Percentiles rank a stretch among this genome's conserved stretches.
phyloP scores from a whole-genome alignment of 2,888 invertebrate species.

The Lasioglossum lativentre region DNA sequence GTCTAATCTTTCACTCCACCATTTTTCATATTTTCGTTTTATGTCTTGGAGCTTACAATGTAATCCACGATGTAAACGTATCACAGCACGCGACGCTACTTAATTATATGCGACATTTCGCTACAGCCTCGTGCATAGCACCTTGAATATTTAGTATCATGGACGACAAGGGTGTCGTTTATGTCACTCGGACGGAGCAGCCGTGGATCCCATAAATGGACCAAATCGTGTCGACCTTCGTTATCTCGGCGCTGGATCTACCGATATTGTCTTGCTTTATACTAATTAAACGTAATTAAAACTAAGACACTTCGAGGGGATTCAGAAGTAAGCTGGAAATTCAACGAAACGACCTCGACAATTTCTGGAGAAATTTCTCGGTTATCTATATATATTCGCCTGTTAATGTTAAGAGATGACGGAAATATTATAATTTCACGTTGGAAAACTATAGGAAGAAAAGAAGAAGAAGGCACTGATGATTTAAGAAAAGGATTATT shows the following conservation, averaged over 20 bases:
- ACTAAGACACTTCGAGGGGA: background rate
- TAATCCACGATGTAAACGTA: background rate
- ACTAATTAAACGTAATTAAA: slow-evolving; percentile 26
- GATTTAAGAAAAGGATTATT: too few species aligned
- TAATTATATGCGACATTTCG: slow-evolving; percentile 1
- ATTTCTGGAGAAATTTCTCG: background rate
- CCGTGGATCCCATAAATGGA: background rate
- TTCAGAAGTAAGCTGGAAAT: background rate
- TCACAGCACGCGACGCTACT: background rate
- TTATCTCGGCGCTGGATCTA: background rate
- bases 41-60: background rate
- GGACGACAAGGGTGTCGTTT: background rate
- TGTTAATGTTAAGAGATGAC: background rate
- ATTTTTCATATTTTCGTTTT: background rate
- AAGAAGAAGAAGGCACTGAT: too few species aligned
- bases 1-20: background rate
- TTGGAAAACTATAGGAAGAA: too few species aligned
- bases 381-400: background rate
- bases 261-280: background rate
- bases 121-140: background rate
- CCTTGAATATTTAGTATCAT: slow-evolving; percentile 14
- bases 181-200: background rate
- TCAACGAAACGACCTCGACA: background rate
- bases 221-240: background rate
- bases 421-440: too few species aligned